A percentile compares a stretch with the other conserved stretches of the same genome.
Evolutionary conservation across 2,888 invertebrate species (phyloP).

Genomic region (Nycteola revayana): DNA sequence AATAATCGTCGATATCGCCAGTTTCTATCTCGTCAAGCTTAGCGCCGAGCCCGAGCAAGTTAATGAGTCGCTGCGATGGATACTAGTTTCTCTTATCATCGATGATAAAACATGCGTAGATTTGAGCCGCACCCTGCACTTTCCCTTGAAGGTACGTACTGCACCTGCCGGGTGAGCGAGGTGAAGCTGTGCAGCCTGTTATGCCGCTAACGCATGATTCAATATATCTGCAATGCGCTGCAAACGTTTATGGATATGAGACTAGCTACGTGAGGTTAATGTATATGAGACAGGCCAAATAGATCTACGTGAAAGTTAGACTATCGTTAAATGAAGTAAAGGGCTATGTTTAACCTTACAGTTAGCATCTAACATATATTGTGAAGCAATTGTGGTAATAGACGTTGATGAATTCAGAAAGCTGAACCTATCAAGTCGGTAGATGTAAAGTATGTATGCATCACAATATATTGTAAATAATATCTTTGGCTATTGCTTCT

Average conservation of each 20-base stretch:
- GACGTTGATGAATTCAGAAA: no score
- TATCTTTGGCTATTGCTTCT: conserved; percentile 6
- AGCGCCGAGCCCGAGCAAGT: conserved; percentile 11
- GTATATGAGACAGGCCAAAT: conserved; percentile 54
- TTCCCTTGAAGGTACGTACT: conserved; percentile 56
- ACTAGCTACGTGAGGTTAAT: conserved; percentile 57
- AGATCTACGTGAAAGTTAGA: conserved; percentile 50
- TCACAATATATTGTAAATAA: no score
- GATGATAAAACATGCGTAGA: conserved; percentile 76
- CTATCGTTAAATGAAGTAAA: conserved; percentile 21
- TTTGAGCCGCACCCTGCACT: conserved; percentile 71
- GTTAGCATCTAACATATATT: no score
- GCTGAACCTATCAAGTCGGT: no score
- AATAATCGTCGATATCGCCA: conserved; percentile 19
- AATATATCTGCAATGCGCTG: conserved; percentile 54
- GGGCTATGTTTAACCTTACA: no score
- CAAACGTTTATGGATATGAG: conserved; percentile 53
- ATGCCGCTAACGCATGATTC: conserved; percentile 54
- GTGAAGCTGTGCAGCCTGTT: conserved; percentile 57
- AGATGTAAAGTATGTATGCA: not conserved
- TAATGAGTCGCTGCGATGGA: conserved; percentile 59
- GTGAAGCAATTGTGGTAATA: no score
- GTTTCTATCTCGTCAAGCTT: conserved; percentile 35
- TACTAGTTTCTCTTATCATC: conserved; percentile 75
- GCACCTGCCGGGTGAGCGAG: conserved; percentile 59